Conservation (phyloP, 2,113 vertebrate genomes). For the Orcinus orca region DNA sequence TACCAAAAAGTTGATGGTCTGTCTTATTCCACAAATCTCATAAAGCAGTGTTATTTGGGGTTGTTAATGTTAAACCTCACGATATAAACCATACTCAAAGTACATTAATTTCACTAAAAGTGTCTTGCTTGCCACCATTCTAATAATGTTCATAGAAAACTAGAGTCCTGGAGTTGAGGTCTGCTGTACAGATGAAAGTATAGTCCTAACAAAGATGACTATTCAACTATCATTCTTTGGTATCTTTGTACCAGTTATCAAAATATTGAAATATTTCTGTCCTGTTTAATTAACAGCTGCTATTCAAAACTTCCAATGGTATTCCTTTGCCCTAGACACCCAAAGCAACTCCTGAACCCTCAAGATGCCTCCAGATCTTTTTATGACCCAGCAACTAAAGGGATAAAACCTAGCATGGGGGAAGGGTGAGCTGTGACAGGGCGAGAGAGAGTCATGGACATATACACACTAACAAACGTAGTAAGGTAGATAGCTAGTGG, state of each 20-base stretch:
- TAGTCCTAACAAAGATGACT: neutral
- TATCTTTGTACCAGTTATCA: neutral
- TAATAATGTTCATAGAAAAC: neutral
- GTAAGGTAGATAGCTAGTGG: no score
- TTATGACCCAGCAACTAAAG: neutral
- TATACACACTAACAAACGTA: no score
- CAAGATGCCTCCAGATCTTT: neutral
- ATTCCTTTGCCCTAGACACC: neutral
- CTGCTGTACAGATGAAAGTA: neutral
- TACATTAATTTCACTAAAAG: neutral
- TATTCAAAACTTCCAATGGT: neutral
- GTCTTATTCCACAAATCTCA: neutral
- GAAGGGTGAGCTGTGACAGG: no score
- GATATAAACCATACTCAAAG: neutral
- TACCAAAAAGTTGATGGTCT: neutral
- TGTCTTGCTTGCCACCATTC: neutral
- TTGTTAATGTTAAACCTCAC: conserved; percentile 3
- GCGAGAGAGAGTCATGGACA: no score
- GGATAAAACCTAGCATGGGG: neutral
- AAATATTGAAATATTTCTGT: neutral
- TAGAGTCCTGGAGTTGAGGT: neutral
- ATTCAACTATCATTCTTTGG: neutral
- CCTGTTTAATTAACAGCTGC: neutral
- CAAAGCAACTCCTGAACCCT: neutral
- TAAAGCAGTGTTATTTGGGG: neutral